Evolutionary conservation across 2,888 invertebrate genomes (phyloP), one percentile per base, ranked within the genome.

Genomic region (Drosophila dives): DNA sequence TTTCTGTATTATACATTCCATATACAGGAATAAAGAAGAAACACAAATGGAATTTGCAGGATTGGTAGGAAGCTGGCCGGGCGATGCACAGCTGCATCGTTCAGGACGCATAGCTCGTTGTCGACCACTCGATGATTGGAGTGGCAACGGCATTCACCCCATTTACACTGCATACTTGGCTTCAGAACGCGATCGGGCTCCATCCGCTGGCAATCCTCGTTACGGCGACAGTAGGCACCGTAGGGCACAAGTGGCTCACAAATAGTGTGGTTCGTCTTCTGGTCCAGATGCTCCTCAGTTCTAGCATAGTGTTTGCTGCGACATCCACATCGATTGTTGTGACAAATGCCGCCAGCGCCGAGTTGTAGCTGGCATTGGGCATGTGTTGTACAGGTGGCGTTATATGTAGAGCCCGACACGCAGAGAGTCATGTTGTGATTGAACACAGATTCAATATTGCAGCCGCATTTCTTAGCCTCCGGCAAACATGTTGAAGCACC

Each of bases 341-440:
- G 53, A 48, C 86, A 86, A 5, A 50, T 58, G 40, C 71, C 76
- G 1, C 59, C 79, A 12, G 60, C 38, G 1, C 90, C 90, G 0
- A 86, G 63, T 12, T 20, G 20, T n/a, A 72, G 6, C 36, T 84
- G 72, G 50, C 92, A 92, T 1, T 89, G 75, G 0, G 75, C 55
- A 33, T 67, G 76, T 15, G 66, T 75, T 0, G 56, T 45, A 56
- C 90, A 89, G 17, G 15, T 45, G 4, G 62, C 54, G 12, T 64
- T 73, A 33, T 58, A 78, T 0, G 3, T 29, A 6, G 34, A 56
- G 6, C 73, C 76, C 3, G 49, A 7, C 7, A 77, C 42, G 61
- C 86, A 86, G 34, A 40, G 65, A 29, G 69, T 76, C 63, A 59
- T 55, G 33, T 86, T 88, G 3, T 38, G 71, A 50, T 74, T 64